Evolutionary conservation across 1,140 invertebrate species (phyloP).

Genomic region (Bombus huntii): DNA sequence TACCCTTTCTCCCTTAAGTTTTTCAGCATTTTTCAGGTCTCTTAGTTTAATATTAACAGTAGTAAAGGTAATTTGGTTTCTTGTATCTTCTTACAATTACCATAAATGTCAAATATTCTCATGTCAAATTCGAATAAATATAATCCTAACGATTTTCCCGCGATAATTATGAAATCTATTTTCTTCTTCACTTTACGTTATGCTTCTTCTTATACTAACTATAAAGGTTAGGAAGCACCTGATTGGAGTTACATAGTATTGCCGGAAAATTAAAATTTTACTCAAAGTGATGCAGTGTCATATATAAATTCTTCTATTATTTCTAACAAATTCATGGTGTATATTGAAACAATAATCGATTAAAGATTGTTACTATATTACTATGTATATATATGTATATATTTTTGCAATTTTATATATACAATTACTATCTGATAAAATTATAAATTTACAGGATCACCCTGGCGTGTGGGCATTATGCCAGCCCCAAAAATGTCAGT

Average conservation of each 20-base stretch:
- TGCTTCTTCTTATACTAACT: not conserved
- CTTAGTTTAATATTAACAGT: not conserved
- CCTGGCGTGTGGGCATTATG: conserved; percentile 95
- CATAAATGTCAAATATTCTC: not conserved
- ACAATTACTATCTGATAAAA: conserved; percentile 2
- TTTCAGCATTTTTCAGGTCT: conserved; percentile 44
- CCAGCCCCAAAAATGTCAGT: conserved; percentile 88
- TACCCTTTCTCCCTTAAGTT: conserved; percentile 22
- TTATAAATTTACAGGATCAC: conserved; percentile 87
- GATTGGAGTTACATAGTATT: conserved; percentile 48
- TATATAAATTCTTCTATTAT: not conserved
- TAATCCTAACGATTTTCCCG: not conserved
- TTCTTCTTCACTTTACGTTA: conserved; percentile 14
- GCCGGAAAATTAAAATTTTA: conserved; percentile 52
- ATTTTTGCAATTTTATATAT: not conserved
- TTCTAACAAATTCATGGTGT: not conserved
- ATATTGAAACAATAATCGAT: not conserved
- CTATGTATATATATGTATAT: not conserved
- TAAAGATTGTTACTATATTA: not conserved
- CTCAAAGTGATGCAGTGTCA: not conserved
- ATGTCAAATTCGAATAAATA: not conserved
- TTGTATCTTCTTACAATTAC: not conserved
- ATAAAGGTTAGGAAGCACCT: conserved; percentile 44
- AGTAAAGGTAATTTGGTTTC: conserved; percentile 24
- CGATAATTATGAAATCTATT: not conserved